phyloP scores from a whole-genome alignment of 30 jellyfish, hydroid and myxozoan genomes.

The Aurelia aurita region DNA sequence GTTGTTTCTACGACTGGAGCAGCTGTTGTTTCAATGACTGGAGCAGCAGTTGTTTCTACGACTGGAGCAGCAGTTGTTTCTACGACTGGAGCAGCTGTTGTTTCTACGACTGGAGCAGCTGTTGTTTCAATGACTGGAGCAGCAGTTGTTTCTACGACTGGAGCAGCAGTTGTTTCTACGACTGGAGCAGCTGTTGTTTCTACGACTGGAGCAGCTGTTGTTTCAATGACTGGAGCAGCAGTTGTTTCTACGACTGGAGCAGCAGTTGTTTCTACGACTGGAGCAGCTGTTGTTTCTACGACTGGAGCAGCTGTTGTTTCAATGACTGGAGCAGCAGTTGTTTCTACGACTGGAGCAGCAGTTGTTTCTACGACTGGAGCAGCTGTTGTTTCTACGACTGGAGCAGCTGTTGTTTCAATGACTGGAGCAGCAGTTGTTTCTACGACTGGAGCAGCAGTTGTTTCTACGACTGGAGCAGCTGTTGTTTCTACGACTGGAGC shows the following conservation, averaged over 20 bases:
- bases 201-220: too few relatives aligned
- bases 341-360: constrained; percentile 31
- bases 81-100: too few relatives aligned
- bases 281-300: constrained; percentile 41
- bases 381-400: constrained; percentile 34
- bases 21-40: too few relatives aligned
- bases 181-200: too few relatives aligned
- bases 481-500: constrained; percentile 16
- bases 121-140: too few relatives aligned
- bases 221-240: too few relatives aligned
- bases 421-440: constrained; percentile 34
- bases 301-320: constrained; percentile 46
- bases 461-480: constrained; percentile 1
- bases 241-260: not conserved
- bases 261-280: constrained; percentile 26
- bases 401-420: constrained; percentile 18
- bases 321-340: constrained; percentile 54
- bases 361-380: constrained; percentile 55
- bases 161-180: too few relatives aligned
- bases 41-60: too few relatives aligned
- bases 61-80: too few relatives aligned
- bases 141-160: too few relatives aligned
- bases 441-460: constrained; percentile 13
- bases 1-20: too few relatives aligned
- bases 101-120: too few relatives aligned